phyloP scores from a whole-genome alignment of 2,113 vertebrate species.

The Macrotus californicus region DNA sequence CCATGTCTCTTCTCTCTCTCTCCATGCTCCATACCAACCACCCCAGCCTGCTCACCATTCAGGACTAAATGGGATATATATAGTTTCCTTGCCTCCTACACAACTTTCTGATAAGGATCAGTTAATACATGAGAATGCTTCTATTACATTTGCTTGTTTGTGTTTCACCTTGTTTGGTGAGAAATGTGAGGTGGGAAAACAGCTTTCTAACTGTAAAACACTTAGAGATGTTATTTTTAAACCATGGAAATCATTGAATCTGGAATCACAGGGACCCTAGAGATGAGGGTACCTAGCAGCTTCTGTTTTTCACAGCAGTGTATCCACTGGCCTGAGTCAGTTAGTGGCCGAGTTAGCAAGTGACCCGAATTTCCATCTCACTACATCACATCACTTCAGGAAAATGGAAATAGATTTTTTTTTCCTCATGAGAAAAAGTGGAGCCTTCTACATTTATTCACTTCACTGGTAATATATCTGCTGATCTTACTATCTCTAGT shows the following conservation, averaged over 20 bases:
- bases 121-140: background rate
- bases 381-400: background rate
- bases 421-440: background rate
- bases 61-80: background rate
- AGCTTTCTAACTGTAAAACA: conserved; percentile 13
- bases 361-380: background rate
- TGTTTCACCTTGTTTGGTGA: conserved; percentile 19
- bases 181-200: conserved; percentile 24
- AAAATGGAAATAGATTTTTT: background rate
- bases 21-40: background rate
- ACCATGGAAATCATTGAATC: background rate
- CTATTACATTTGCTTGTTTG: conserved; percentile 38
- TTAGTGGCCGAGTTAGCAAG: background rate
- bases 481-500: background rate
- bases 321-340: background rate
- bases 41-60: background rate
- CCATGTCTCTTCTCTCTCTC: background rate
- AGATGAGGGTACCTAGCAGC: background rate
- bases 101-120: background rate
- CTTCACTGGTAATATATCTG: background rate
- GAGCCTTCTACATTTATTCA: background rate
- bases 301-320: background rate
- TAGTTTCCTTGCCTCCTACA: background rate
- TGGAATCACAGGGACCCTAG: background rate
- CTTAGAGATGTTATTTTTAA: conserved; percentile 20